Base-by-base conservation (phyloP, 1,140 invertebrate genomes). In the Pseudomyrmex dendroicus region DNA sequence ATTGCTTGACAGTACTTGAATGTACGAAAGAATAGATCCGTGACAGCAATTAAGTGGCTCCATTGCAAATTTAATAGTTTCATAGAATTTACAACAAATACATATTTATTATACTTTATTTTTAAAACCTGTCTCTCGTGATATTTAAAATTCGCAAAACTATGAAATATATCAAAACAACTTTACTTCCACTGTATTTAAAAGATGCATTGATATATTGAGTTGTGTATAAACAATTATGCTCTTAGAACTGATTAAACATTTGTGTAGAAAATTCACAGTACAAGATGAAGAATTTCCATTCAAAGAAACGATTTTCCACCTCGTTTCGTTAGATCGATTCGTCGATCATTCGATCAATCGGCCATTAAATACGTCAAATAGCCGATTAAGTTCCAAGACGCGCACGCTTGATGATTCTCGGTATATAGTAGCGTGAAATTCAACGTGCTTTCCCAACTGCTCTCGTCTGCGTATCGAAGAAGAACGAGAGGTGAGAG, bases 391-490 rank as follows among this genome's bases (percentile, higher is more conserved):
- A 25, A 80, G 59, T 80, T 50, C 15, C 64, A 15, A 78, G 35
- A 64, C 22, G n/a, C 17, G 44, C 13, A 22, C 35, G 20, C 15
- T 25, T 25, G 13, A 13, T n/a, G 46, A 74, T 22, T 12, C 12
- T 20, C 2, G 44, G 22, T 35, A 35, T 10, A 35, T 35, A 35
- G 35, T 59, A 10, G 15, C 50, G 84, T 46, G 56, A 86, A 86
- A 72, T 57, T 73, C 20, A 17, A 25, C 56, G 74, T 84, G 63
- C 48, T 48, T 84, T 61, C 35, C 25, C 35, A 20, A 61, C 73
- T 35, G 35, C 35, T 35, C 35, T 20, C 12, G 52, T 61, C 52
- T 35, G 20, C 22, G 3, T 20, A 7, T n/a, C 20, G 2, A n/a
- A 68, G 57, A 50, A 56, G 63, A 84, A 61, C 46, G 63, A 9